A percentile compares a stretch with the other conserved stretches of the same genome.
Evolutionary conservation across 2,797 vertebrate genomes (phyloP).

Genomic region (Pipistrellus pipistrellus): DNA sequence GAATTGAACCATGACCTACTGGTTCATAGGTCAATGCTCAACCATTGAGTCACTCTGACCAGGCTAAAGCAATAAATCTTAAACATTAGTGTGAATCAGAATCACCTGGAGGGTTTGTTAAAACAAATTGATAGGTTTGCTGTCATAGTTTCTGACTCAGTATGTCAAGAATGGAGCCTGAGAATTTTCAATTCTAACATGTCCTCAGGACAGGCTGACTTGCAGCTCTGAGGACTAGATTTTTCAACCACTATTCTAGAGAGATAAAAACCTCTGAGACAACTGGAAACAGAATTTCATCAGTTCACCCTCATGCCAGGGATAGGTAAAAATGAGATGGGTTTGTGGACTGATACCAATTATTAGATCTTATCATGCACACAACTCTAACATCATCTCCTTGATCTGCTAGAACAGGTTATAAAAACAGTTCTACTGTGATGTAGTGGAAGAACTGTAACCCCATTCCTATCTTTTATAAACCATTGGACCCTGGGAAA

Average conservation of each 20-base stretch:
- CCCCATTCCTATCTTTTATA: not conserved
- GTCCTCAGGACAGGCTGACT: not conserved
- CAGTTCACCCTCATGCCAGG: not conserved
- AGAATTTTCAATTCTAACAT: not conserved
- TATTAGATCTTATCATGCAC: not conserved
- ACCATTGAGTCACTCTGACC: too few species aligned
- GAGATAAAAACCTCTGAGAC: not conserved
- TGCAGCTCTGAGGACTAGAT: not conserved
- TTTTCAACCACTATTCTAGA: slow-evolving; percentile 24
- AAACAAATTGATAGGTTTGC: not conserved
- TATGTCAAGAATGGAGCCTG: not conserved
- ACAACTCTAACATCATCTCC: not conserved
- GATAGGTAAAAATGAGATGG: slow-evolving; percentile 7
- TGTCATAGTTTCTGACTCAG: slow-evolving; percentile 22
- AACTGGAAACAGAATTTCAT: slow-evolving; percentile 26
- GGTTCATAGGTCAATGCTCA: too few species aligned
- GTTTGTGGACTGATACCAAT: not conserved
- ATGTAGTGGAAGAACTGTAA: not conserved
- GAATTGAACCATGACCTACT: too few species aligned
- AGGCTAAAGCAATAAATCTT: not conserved
- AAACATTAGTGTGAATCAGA: not conserved
- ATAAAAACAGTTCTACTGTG: not conserved
- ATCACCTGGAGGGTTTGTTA: not conserved
- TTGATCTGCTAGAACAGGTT: not conserved
- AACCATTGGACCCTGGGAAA: not conserved